Evolutionary conservation across 1,140 invertebrate genomes (phyloP), one percentile per base, ranked within the genome.

Genomic region (Ruditapes philippinarum): DNA sequence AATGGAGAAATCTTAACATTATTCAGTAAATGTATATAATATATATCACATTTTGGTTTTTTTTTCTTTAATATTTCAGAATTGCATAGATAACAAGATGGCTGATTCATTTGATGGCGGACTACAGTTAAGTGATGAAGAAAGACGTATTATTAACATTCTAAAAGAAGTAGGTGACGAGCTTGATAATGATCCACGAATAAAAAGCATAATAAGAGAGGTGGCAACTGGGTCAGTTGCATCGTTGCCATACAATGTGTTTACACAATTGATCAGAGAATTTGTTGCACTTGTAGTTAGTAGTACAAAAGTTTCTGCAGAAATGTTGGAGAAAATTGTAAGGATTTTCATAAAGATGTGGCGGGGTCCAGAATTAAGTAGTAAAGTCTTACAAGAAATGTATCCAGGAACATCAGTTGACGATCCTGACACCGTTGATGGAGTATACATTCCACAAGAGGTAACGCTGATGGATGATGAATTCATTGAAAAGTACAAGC

Each of bases 281-380:
- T 78, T 78, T 78, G 45, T 51, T 1, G 22, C 54, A 25, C 28
- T 78, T 5, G 74, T 78, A 57, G 9, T 28, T 5, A 1, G 17
- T 7, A 49, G 25, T 28, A 14, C 28, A 28, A 49, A 49, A 17
- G 28, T 78, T 9, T 28, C 74, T 19, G 74, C 28, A 5, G 28
- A 54, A 1, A 9, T 36, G 7, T 45, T 78, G 1, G 36, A 65
- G 57, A 38, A 25, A 1, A 9, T 68, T 49, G 40, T 82, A 38
- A 82, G 45, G n/a, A 65, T 82, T 9, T 68, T 82, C 36, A n/a
- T 82, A 2, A 40, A 12, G 2, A 65, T 82, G 80, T 82, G 80
- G 80, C 25, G 33, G 9, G 28, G 68, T 68, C 33, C 28, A 68
- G 62, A 65, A 49, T 31, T 82, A 68, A 49, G 60, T 28, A n/a